These are phyloP conservation scores for Cyaniris semiargus DNA, from an alignment of 2,888 invertebrate species.

Conservation along the genomic window DNA sequence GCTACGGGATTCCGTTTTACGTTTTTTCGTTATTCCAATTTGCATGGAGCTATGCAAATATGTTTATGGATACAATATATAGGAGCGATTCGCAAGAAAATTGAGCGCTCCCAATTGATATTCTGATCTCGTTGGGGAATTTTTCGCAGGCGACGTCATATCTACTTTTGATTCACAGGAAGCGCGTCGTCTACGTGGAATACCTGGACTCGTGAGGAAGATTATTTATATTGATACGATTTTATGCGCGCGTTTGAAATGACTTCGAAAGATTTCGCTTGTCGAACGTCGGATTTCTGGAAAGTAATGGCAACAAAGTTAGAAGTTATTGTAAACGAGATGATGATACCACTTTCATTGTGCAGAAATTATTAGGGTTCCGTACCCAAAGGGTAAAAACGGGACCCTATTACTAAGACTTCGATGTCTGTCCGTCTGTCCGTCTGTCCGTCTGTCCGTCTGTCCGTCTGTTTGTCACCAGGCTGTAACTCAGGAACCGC, in stretches of 20 bases:
- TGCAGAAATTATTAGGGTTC: neutral
- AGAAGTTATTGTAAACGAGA: neutral
- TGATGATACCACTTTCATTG: neutral
- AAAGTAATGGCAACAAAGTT: neutral
- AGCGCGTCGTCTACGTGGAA: constrained; percentile 47
- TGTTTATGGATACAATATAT: constrained; percentile 66
- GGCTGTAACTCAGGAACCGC: no score
- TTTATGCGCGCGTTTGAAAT: constrained; percentile 6
- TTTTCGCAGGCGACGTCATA: constrained; percentile 58
- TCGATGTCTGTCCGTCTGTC: no score
- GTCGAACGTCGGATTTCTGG: neutral
- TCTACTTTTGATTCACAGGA: constrained; percentile 57
- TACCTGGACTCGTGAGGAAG: constrained; percentile 36
- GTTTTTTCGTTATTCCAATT: constrained; percentile 57
- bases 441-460: no score
- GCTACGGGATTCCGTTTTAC: constrained; percentile 64
- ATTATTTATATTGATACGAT: constrained; percentile 33
- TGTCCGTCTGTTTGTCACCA: no score
- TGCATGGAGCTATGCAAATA: constrained; percentile 64
- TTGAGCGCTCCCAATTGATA: constrained; percentile 74
- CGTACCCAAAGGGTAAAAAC: no score
- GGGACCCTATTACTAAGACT: no score
- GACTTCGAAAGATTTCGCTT: neutral
- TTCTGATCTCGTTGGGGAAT: constrained; percentile 71
- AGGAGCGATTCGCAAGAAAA: constrained; percentile 71